phyloP scores from a whole-genome alignment of 1,140 invertebrate species.

The Tyrophagus putrescentiae region DNA sequence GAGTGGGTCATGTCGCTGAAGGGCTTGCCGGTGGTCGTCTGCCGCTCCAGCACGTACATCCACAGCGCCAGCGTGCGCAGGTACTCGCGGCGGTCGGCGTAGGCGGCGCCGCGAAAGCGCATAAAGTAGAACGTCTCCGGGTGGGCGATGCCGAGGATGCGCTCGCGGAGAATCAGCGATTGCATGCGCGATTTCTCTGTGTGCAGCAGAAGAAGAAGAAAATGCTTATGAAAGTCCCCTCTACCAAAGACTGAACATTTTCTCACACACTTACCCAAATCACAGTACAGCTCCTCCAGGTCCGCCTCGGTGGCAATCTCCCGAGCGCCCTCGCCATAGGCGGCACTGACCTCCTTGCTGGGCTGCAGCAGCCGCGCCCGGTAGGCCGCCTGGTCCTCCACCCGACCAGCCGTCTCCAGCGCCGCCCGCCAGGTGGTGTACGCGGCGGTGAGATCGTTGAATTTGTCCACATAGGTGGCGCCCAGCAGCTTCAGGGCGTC shows the following conservation, averaged over 20 bases:
- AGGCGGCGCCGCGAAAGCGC: conserved; percentile 76
- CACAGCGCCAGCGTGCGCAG: conserved; percentile 76
- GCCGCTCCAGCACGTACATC: conserved; percentile 89
- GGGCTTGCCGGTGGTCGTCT: conserved; percentile 61
- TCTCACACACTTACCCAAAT: too few species aligned
- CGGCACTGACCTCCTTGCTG: not conserved
- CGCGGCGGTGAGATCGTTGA: conserved; percentile 77
- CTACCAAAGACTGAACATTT: too few species aligned
- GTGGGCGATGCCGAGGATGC: conserved; percentile 80
- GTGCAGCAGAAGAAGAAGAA: too few species aligned
- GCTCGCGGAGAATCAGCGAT: conserved; percentile 75
- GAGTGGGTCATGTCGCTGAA: conserved; percentile 86
- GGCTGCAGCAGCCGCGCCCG: not conserved
- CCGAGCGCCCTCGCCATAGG: conserved; percentile 10
- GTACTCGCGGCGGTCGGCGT: conserved; percentile 85
- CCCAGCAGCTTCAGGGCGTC: conserved; percentile 81
- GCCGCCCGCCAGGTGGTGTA: conserved; percentile 72
- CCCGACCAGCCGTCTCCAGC: conserved; percentile 52
- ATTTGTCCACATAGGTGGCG: conserved; percentile 92
- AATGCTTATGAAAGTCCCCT: too few species aligned
- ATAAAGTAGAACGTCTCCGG: conserved; percentile 93
- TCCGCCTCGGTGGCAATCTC: conserved; percentile 46
- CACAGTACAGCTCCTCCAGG: conserved; percentile 59
- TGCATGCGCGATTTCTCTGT: conserved; percentile 96
- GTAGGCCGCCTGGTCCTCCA: not conserved